A percentile compares a stretch with the other conserved stretches of the same genome.
Evolutionary conservation across 2,113 vertebrate species (phyloP).

Genomic region (Hypomesus transpacificus): DNA sequence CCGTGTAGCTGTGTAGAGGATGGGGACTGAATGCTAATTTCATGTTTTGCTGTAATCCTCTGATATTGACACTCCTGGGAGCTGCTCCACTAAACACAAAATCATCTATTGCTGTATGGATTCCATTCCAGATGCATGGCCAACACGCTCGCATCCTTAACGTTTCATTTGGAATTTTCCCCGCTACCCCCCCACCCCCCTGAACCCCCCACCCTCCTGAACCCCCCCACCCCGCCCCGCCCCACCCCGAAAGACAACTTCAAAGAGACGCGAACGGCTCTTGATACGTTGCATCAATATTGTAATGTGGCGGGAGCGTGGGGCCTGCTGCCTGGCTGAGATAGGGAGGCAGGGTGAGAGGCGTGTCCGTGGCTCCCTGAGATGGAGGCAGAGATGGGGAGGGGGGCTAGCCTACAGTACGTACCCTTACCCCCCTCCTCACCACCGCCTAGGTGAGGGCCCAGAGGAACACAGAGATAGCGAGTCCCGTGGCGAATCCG

Average conservation of each 20-base stretch:
- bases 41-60: constrained; percentile 79
- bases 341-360: constrained; percentile 54
- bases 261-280: constrained; percentile 73
- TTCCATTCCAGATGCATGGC: constrained; percentile 72
- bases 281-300: constrained; percentile 78
- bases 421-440: too few relatives aligned
- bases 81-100: constrained; percentile 79
- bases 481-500: constrained; percentile 5
- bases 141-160: constrained; percentile 75
- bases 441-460: constrained; percentile 43
- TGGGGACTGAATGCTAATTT: constrained; percentile 80
- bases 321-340: constrained; percentile 69
- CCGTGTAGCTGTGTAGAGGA: constrained; percentile 66
- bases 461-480: background rate
- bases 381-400: constrained; percentile 61
- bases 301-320: constrained; percentile 75
- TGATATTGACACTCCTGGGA: constrained; percentile 81
- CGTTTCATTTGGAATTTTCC: constrained; percentile 78
- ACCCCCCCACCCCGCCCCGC: constrained; percentile 51
- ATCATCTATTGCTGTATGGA: constrained; percentile 79
- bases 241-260: constrained; percentile 71
- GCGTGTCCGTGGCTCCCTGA: constrained; percentile 51
- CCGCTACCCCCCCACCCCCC: constrained; percentile 61
- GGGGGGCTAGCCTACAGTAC: background rate
- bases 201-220: constrained; percentile 41